Evolutionary conservation across 2,113 vertebrate species (phyloP).

Genomic region (Hepsetus odoe): DNA sequence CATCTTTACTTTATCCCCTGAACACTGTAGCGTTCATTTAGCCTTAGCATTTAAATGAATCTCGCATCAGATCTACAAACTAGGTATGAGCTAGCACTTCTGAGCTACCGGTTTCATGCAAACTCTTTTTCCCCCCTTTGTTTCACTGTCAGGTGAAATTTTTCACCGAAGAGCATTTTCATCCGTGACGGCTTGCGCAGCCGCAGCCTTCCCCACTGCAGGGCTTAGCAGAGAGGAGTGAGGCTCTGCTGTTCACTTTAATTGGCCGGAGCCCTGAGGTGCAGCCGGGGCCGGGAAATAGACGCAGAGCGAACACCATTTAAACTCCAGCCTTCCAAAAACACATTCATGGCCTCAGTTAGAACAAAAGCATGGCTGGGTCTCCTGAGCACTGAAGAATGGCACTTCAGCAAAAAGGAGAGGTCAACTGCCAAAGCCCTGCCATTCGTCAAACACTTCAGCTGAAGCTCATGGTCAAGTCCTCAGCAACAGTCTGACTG

Average conservation of each 20-base stretch:
- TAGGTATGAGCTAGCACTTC: too few species aligned
- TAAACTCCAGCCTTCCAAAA: conserved; percentile 56
- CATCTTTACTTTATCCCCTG: too few species aligned
- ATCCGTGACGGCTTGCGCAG: background rate
- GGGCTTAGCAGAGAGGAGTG: conserved; percentile 1
- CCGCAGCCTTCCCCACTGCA: background rate
- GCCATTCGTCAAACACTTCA: conserved; percentile 56
- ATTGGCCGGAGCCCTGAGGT: conserved; percentile 29
- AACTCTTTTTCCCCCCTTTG: too few species aligned
- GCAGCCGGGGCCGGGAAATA: background rate
- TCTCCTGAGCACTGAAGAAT: conserved; percentile 46
- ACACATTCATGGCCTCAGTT: conserved; percentile 33
- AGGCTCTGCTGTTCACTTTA: conserved; percentile 18
- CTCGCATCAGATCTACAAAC: too few species aligned
- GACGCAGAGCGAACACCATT: conserved; percentile 56
- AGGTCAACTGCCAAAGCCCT: conserved; percentile 47
- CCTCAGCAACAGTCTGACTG: conserved; percentile 32
- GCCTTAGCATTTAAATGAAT: too few species aligned
- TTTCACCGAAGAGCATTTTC: conserved; percentile 10
- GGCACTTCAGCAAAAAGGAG: conserved; percentile 53
- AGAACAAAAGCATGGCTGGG: conserved; percentile 16
- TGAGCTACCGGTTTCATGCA: too few species aligned
- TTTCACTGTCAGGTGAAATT: background rate
- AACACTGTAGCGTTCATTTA: too few species aligned
- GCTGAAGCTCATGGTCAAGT: conserved; percentile 20